phyloP scores from a whole-genome alignment of 1,140 invertebrate species.

The Polypedilum pembai region DNA sequence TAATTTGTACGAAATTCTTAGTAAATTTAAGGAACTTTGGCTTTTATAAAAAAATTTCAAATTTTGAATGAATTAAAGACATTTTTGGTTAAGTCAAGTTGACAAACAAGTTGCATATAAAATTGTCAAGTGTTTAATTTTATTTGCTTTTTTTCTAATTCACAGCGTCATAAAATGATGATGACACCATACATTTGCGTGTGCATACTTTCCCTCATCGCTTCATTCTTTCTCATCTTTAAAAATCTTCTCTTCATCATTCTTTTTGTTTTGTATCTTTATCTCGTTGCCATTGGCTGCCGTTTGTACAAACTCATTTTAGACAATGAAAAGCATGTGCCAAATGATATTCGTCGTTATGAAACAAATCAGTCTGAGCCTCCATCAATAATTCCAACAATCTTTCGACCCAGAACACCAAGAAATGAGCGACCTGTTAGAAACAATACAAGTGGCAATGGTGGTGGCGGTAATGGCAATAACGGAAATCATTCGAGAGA shows the following conservation, averaged over 20 bases:
- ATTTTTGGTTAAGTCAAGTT: too few relatives aligned
- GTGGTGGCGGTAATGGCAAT: neutral
- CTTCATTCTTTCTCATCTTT: neutral
- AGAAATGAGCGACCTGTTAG: neutral
- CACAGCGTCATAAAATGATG: neutral
- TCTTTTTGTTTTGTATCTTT: neutral
- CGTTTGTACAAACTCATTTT: neutral
- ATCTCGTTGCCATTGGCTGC: neutral
- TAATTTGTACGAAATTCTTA: too few relatives aligned
- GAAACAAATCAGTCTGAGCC: neutral
- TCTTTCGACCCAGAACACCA: neutral
- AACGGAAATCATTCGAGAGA: neutral
- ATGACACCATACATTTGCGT: neutral
- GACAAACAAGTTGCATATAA: too few relatives aligned
- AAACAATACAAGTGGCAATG: neutral
- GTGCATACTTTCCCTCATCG: neutral
- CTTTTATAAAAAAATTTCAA: too few relatives aligned
- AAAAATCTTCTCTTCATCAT: neutral
- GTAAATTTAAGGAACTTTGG: too few relatives aligned
- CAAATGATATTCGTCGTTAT: neutral
- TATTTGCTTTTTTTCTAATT: conserved; percentile 1
- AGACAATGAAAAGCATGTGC: neutral
- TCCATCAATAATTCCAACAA: neutral
- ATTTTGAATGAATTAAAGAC: too few relatives aligned
- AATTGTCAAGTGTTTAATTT: too few relatives aligned